phyloP scores from a whole-genome alignment of 37 sponge, comb jelly and placozoan species.

The Ephydatia muelleri region DNA sequence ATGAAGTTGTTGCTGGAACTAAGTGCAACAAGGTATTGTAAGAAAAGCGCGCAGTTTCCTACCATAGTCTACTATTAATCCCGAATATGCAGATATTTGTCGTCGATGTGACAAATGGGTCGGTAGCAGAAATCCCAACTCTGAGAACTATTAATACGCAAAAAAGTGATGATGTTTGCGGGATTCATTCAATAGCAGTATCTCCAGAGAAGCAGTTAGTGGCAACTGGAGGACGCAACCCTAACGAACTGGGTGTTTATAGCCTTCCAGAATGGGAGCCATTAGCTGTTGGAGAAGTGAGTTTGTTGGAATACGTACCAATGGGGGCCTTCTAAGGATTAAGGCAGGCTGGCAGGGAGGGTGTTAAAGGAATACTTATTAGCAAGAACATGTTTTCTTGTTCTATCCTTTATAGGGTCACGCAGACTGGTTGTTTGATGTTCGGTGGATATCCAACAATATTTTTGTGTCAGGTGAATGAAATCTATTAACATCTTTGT shows the following conservation, averaged over 20 bases:
- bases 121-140: constrained; percentile 30
- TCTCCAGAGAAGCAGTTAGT: constrained; percentile 34
- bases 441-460: constrained; percentile 69
- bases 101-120: constrained; percentile 13
- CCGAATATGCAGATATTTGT: constrained; percentile 36
- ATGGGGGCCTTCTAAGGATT: background rate
- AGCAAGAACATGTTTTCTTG: background rate
- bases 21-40: constrained; percentile 78
- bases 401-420: constrained; percentile 54
- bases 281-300: constrained; percentile 63
- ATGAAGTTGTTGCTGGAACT: constrained; percentile 63
- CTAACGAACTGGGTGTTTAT: constrained; percentile 76
- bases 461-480: constrained; percentile 74
- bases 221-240: constrained; percentile 74
- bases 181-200: constrained; percentile 68
- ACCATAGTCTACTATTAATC: background rate
- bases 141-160: constrained; percentile 8
- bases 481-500: background rate
- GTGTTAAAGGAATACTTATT: background rate
- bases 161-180: constrained; percentile 32
- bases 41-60: background rate
- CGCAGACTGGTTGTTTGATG: constrained; percentile 89
- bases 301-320: background rate
- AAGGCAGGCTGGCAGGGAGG: background rate
- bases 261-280: constrained; percentile 65